Evolutionary conservation across 2,797 vertebrate genomes (phyloP), one percentile per base, ranked within the genome.

Genomic region (Argya squamiceps): DNA sequence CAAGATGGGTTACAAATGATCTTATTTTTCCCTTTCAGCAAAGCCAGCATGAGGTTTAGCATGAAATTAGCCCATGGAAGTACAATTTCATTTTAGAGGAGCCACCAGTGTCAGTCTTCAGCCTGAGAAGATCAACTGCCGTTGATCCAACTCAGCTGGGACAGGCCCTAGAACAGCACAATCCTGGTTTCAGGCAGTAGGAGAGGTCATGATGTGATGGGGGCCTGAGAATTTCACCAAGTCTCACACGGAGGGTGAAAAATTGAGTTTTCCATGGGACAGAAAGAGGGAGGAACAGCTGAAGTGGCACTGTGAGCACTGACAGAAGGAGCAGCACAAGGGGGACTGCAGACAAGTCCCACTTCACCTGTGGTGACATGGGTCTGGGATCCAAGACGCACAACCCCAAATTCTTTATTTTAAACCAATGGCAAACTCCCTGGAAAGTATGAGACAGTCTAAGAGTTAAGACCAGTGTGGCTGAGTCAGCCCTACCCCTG

Each of bases 121-220:
- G 41, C 17, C 71, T 47, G 27, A 58, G 37, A 32, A 62, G 60
- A 12, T 87, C 36, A 43, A 17, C 3, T 30, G 20, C 37, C 39
- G 75, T 60, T 46, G 52, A 64, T 43, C 52, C 49, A 64, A 14
- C 23, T 74, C 60, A 81, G 15, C 18, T 81, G 88, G 60, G 50
- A 74, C 29, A 71, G 15, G 23, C 67, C 21, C 62, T 84, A 79
- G 14, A 70, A 18, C 29, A 52, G 34, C 64, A 88, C 59, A 74
- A 6, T 15, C 24, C 2, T 0, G 0, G n/a, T 30, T 30, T 6
- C 67, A 73, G 56, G 52, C 44, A 74, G 49, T 8, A 23, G 20
- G 59, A 22, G 30, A 65, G 17, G 4, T 20, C 1, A 0, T 12
- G 24, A n/a, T 17, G 32, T 21, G 27, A 88, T n/a, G 30, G 16